Evolutionary conservation across 2,888 invertebrate species (phyloP).

Genomic region (Polyommatus icarus): DNA sequence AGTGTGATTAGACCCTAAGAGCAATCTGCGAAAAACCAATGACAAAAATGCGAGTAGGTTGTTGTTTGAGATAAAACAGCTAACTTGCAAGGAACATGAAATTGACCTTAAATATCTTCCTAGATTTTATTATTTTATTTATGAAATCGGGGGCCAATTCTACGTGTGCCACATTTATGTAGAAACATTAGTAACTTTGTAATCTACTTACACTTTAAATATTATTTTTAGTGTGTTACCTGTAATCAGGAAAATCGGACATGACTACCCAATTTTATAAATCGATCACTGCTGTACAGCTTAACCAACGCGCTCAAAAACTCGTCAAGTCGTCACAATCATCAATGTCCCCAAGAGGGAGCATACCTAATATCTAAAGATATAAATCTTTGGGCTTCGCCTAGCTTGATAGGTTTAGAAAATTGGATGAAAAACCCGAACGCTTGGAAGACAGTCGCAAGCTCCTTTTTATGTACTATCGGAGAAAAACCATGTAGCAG

Average conservation of each 20-base stretch:
- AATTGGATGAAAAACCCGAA: neutral
- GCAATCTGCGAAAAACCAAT: neutral
- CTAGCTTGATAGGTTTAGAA: neutral
- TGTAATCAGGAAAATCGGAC: neutral
- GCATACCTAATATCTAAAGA: too few relatives aligned
- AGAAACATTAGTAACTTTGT: neutral
- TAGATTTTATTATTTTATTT: slow-evolving; percentile 7
- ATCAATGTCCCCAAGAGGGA: neutral
- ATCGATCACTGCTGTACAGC: neutral
- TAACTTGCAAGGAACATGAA: neutral
- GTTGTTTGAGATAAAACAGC: neutral
- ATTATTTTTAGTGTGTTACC: neutral
- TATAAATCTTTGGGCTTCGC: neutral
- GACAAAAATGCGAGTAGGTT: neutral
- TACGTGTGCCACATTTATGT: slow-evolving; percentile 26
- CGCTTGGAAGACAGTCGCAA: neutral
- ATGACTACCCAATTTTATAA: slow-evolving; percentile 1
- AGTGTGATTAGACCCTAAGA: too few relatives aligned
- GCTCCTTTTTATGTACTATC: neutral
- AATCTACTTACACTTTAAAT: neutral
- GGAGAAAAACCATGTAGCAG: neutral
- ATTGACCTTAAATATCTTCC: neutral
- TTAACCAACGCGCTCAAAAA: too few relatives aligned
- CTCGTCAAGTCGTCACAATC: too few relatives aligned
- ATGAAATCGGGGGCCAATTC: slow-evolving; percentile 25